Evolutionary conservation across 2,113 vertebrate genomes (phyloP), one percentile per base, ranked within the genome.

Genomic region (Rutilus rutilus): DNA sequence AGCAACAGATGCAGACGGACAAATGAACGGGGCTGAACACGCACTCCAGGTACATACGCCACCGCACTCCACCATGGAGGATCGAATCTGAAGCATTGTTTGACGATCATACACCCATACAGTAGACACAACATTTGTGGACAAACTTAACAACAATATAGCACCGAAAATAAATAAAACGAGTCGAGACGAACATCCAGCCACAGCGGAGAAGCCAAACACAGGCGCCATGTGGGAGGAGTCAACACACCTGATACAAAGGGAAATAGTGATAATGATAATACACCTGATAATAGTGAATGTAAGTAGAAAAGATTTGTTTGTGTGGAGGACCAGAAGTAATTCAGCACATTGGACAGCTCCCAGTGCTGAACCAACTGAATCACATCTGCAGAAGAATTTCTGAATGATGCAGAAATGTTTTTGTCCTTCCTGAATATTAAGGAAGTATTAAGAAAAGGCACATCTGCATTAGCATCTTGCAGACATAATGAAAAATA

Each of bases 271-370:
- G n/a, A n/a, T n/a, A n/a, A n/a, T n/a, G n/a, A n/a, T n/a, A n/a
- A n/a, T n/a, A n/a, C n/a, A n/a, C n/a, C n/a, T n/a, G n/a, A n/a
- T n/a, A n/a, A n/a, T 10, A 36, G 1, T 36, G 14, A 17, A 33
- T 7, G 6, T 33, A 17, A 17, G 33, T 33, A 30, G 17, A 21
- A 57, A 21, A 19, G 12, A 65, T 30, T 30, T 30, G 7, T 30
- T 65, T 0, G 25, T 17, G 14, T 65, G 62, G 62, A 30, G 62
- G 27, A 65, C 5, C 62, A 65, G 62, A 33, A 71, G 8, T 39
- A 71, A 39, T 78, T 60, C 52, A 78, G 54, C 19, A 60, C 54
- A n/a, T n/a, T 78, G 77, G 77, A 78, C 77, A 78, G 54, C 21
- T 17, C 33, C 36, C 6, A 27, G 33, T 59, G 8, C 33, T 69